These are phyloP conservation scores for Gephyroberyx darwinii DNA, from an alignment of 2,797 vertebrate species.

Conservation along the genomic window DNA sequence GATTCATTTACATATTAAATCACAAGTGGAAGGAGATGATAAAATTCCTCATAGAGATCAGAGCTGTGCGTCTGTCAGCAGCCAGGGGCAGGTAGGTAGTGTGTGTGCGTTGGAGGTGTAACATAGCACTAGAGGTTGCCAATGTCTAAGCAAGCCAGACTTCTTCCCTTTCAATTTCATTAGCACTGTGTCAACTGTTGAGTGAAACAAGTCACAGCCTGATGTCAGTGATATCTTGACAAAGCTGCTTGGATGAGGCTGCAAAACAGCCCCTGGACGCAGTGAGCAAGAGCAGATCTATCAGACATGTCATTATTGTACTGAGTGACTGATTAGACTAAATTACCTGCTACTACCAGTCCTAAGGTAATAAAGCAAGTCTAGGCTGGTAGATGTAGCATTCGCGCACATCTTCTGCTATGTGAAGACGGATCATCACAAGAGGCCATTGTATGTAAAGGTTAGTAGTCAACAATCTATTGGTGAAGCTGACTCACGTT, in stretches of 20 bases:
- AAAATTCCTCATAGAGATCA: slow-evolving; percentile 26
- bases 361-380: slow-evolving; percentile 60
- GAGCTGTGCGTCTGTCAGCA: slow-evolving; percentile 12
- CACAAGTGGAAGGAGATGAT: slow-evolving; percentile 8
- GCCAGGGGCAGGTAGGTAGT: not conserved
- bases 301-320: slow-evolving; percentile 32
- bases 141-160: slow-evolving; percentile 43
- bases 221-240: not conserved
- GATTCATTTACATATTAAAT: slow-evolving; percentile 13
- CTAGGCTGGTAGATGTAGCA: slow-evolving; percentile 48
- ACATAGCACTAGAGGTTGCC: slow-evolving; percentile 26
- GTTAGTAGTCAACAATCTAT: slow-evolving; percentile 43
- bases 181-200: slow-evolving; percentile 38
- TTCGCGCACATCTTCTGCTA: slow-evolving; percentile 56
- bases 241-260: not conserved
- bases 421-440: slow-evolving; percentile 44
- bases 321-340: slow-evolving; percentile 46
- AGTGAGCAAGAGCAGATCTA: slow-evolving; percentile 24
- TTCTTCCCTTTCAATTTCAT: slow-evolving; percentile 58
- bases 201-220: slow-evolving; percentile 59
- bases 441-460: slow-evolving; percentile 38
- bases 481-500: slow-evolving; percentile 55
- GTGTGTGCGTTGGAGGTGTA: slow-evolving; percentile 12
- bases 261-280: slow-evolving; percentile 38
- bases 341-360: slow-evolving; percentile 43